A percentile compares a stretch with the other conserved stretches of the same genome.
phyloP scores from a whole-genome alignment of 2,888 invertebrate species.

The Stenurella melanura region DNA sequence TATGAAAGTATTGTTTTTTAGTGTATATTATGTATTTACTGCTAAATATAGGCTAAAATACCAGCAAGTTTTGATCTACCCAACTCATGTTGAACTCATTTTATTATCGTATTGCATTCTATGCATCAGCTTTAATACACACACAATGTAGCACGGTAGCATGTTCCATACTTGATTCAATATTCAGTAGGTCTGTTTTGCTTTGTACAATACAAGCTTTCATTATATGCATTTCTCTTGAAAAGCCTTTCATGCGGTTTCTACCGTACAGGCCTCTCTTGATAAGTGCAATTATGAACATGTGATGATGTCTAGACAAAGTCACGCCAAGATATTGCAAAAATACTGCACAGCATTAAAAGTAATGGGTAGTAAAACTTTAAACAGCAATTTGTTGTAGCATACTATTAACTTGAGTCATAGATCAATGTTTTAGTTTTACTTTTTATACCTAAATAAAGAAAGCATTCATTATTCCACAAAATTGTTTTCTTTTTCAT shows the following conservation, averaged over 20 bases:
- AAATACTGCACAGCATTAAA: background rate
- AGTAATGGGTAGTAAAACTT: background rate
- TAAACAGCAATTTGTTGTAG: background rate
- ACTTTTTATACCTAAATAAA: too few species aligned
- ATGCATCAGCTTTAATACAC: background rate
- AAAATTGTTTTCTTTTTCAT: too few species aligned
- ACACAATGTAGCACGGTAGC: background rate
- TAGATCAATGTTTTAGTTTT: background rate
- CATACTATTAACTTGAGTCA: background rate
- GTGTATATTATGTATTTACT: too few species aligned
- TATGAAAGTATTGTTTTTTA: too few species aligned
- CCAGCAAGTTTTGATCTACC: too few species aligned
- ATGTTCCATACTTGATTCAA: conserved; percentile 1
- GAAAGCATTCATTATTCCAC: too few species aligned
- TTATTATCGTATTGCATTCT: too few species aligned
- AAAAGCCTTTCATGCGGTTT: conserved; percentile 1
- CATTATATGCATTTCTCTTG: conserved; percentile 1
- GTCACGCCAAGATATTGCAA: conserved; percentile 3
- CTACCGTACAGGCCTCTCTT: background rate
- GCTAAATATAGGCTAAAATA: too few species aligned
- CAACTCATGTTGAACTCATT: too few species aligned
- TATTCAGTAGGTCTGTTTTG: background rate
- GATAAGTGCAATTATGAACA: conserved; percentile 3
- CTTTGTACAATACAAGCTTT: background rate
- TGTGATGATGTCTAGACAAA: conserved; percentile 3